Evolutionary conservation across 2,888 invertebrate genomes (phyloP), one percentile per base, ranked within the genome.

Genomic region (Lithodes maja): DNA sequence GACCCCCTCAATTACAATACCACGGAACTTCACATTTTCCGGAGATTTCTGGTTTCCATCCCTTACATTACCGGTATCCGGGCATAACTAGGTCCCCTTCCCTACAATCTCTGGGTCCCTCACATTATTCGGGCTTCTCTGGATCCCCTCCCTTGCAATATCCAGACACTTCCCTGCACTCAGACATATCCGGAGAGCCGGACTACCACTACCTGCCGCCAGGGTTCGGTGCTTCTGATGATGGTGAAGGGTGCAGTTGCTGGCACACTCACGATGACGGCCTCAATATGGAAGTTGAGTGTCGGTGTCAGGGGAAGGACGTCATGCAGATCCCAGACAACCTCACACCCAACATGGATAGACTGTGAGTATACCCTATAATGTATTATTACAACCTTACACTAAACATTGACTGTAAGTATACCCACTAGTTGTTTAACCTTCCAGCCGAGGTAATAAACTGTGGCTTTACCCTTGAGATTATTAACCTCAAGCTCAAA

Each of bases 201-300:
- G 85, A 86, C 81, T 86, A 75, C 81, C 68, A 75, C 69, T 83
- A 74, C 78, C 53, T 89, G 0, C 89, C 89, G 1, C 89, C 89
- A 2, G 89, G 89, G 9, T 89, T 89, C n/a, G 89, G 52, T 33
- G 33, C 61, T 3, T n/a, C 77, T 2, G 85, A 89, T 74, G 77
- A 81, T n/a, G 77, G 78, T 52, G 86, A 83, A 49, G 89, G 89
- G 1, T 89, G 89, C 77, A 75, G 77, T 17, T 90, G 90, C 69
- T 90, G 90, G 90, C 71, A 61, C 12, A 90, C 90, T 1, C 80
- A 83, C 71, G 90, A 89, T 61, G 90, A 90, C 61, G 85, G 90
- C 79, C 61, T 79, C 50, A 83, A 17, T 5, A 79, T 15, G 7
- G 90, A 90, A 77, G 83, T 86, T 7, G 90, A 90, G 61, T 90